These are phyloP conservation scores for Gavia stellata DNA, from an alignment of 2,113 vertebrate genomes.

Conservation along the genomic window DNA sequence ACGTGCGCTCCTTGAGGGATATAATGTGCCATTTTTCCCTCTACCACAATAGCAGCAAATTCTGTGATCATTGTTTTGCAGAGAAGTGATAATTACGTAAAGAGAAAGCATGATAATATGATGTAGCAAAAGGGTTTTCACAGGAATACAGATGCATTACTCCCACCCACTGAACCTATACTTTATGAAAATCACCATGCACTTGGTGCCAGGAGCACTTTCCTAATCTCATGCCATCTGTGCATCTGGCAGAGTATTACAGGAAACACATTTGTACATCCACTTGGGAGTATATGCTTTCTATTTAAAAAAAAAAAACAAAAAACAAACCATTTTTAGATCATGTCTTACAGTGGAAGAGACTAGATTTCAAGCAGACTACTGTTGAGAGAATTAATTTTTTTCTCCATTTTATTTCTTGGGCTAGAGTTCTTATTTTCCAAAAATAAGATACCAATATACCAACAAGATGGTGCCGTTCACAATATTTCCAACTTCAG, in stretches of 20 bases:
- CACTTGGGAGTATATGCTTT: not conserved
- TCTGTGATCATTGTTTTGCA: not conserved
- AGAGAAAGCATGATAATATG: not conserved
- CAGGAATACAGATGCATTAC: not conserved
- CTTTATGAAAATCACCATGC: not conserved
- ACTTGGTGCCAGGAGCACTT: not conserved
- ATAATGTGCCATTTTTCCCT: not conserved
- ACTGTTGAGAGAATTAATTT: not conserved
- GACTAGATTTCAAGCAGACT: not conserved
- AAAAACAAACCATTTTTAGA: not conserved
- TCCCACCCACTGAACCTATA: not conserved
- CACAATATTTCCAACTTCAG: not conserved
- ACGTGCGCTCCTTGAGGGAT: not conserved
- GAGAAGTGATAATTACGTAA: constrained; percentile 20
- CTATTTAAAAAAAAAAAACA: not conserved
- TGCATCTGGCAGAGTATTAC: constrained; percentile 13
- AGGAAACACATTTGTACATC: not conserved
- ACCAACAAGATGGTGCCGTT: not conserved
- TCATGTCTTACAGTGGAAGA: not conserved
- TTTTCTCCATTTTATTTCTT: not conserved
- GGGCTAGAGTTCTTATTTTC: not conserved
- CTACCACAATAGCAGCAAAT: not conserved
- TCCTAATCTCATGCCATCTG: constrained; percentile 21
- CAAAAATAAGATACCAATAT: not conserved
- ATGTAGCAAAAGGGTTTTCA: not conserved